A percentile compares a stretch with the other conserved stretches of the same genome.
phyloP scores from a whole-genome alignment of 2,888 invertebrate genomes.

The Coelopa pilipes region DNA sequence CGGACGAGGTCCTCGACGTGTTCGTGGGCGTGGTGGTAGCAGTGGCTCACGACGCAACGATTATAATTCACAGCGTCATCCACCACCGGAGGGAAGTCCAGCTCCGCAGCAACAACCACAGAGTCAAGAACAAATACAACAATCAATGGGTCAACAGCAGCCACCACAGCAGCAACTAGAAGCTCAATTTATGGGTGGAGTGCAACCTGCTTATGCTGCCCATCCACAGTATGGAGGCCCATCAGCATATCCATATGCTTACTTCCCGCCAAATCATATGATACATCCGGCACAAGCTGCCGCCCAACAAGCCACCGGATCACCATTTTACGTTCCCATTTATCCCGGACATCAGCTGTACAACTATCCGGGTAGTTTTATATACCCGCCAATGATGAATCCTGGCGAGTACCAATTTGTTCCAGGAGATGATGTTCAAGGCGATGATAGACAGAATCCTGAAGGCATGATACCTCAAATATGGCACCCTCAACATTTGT shows the following conservation, averaged over 20 bases:
- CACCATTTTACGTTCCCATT: constrained; percentile 60
- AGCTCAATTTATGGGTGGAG: constrained; percentile 28
- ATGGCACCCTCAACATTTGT: constrained; percentile 61
- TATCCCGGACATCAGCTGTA: constrained; percentile 57
- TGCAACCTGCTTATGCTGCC: constrained; percentile 44
- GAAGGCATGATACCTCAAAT: constrained; percentile 55
- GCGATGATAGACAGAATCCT: constrained; percentile 54
- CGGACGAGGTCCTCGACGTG: constrained; percentile 56
- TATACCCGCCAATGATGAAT: constrained; percentile 58
- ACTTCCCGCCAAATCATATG: constrained; percentile 56
- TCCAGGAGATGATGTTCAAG: constrained; percentile 55
- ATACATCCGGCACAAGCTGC: constrained; percentile 58
- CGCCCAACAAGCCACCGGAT: constrained; percentile 64
- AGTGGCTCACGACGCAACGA: constrained; percentile 60
- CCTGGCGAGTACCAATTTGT: constrained; percentile 60
- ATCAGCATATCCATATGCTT: constrained; percentile 52
- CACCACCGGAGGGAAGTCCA: constrained; percentile 50
- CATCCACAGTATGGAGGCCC: constrained; percentile 54
- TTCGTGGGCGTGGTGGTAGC: constrained; percentile 57
- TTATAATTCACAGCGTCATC: constrained; percentile 57
- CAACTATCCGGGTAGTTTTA: constrained; percentile 55
- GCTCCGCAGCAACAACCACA: constrained; percentile 45
- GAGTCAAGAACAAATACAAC: constrained; percentile 45
- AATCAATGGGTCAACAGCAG: constrained; percentile 34
- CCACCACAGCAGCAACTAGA: constrained; percentile 45